Percentiles rank a stretch among this genome's conserved stretches.
Conservation (phyloP, 2,113 vertebrate species). For the Mustelus asterias region DNA sequence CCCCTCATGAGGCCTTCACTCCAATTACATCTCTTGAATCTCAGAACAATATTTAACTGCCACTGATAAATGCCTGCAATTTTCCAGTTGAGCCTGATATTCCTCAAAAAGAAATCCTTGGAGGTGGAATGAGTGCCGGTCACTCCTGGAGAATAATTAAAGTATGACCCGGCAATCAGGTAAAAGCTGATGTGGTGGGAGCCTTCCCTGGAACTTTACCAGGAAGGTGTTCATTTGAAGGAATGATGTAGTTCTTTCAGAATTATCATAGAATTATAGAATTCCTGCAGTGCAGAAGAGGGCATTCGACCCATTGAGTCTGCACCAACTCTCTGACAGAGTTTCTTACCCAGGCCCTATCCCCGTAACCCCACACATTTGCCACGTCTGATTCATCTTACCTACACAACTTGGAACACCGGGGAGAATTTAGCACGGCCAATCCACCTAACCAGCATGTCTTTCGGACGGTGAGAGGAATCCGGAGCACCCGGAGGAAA, state of each 20-base stretch:
- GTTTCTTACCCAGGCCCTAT: no score
- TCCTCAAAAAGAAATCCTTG: neutral
- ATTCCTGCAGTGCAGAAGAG: no score
- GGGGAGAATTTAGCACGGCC: no score
- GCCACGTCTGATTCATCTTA: no score
- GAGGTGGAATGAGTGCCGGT: neutral
- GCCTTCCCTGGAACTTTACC: neutral
- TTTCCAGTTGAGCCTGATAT: neutral
- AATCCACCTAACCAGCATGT: no score
- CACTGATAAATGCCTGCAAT: neutral
- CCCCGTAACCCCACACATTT: no score
- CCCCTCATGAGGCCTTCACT: neutral
- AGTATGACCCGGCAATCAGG: neutral
- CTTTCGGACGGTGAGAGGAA: no score
- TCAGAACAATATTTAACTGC: neutral
- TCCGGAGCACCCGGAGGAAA: no score
- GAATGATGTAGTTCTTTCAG: neutral
- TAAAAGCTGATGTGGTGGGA: neutral
- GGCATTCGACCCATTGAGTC: no score
- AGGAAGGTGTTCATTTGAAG: neutral
- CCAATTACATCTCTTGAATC: neutral
- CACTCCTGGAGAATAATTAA: neutral
- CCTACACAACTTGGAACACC: no score
- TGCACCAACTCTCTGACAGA: no score
- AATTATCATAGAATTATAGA: neutral